These are phyloP conservation scores for Phacellophora camtschatica DNA, from an alignment of 30 jellyfish, hydroid and myxozoan species.

Conservation along the genomic window DNA sequence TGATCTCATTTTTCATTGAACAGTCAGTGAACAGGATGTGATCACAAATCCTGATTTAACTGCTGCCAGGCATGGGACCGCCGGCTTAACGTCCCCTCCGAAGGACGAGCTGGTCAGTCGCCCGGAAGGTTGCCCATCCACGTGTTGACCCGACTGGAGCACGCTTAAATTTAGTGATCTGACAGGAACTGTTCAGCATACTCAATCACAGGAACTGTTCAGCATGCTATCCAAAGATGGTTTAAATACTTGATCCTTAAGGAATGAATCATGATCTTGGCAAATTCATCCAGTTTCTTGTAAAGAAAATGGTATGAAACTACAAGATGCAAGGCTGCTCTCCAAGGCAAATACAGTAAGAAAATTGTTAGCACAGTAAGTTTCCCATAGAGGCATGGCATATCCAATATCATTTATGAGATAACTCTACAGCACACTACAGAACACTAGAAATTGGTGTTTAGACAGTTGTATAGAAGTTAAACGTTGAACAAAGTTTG, in stretches of 20 bases:
- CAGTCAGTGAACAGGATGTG: neutral
- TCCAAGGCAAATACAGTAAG: neutral
- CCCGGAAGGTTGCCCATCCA: too few relatives aligned
- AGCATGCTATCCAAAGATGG: too few relatives aligned
- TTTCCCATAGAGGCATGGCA: neutral
- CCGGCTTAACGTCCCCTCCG: too few relatives aligned
- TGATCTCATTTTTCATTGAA: neutral
- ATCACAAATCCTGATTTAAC: conserved; percentile 3
- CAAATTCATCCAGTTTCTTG: neutral
- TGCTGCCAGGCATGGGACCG: too few relatives aligned
- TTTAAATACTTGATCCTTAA: neutral
- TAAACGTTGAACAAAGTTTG: neutral
- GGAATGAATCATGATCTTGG: neutral
- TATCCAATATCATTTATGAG: neutral
- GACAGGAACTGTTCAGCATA: too few relatives aligned
- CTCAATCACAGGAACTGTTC: too few relatives aligned
- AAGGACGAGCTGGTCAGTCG: too few relatives aligned
- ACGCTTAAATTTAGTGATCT: too few relatives aligned
- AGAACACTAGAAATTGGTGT: neutral
- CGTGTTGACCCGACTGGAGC: too few relatives aligned
- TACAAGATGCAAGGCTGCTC: neutral
- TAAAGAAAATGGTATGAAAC: neutral
- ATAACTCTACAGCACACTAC: neutral
- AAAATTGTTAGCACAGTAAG: neutral
- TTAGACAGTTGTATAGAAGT: neutral